These are phyloP conservation scores for Ptilodon capucinus DNA, from an alignment of 2,888 invertebrate genomes.

Conservation along the genomic window DNA sequence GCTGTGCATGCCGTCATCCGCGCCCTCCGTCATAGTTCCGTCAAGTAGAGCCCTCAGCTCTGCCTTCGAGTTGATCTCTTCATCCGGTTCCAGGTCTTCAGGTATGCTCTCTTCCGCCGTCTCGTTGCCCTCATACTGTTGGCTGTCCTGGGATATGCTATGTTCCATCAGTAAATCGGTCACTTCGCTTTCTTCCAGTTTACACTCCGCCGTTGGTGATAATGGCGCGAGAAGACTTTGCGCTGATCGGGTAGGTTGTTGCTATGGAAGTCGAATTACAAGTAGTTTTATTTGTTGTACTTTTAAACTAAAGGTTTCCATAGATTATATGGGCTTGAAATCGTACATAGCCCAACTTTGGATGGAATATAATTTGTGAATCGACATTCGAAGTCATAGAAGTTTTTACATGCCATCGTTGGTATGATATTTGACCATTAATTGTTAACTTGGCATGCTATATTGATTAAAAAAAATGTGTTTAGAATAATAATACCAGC, in stretches of 20 bases:
- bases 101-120: background rate
- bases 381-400: no score
- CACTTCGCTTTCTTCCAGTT: slow-evolving; percentile 16
- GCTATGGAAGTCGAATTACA: slow-evolving; percentile 1
- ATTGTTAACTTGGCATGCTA: no score
- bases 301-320: no score
- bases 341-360: no score
- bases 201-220: slow-evolving; percentile 29
- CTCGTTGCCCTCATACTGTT: slow-evolving; percentile 14
- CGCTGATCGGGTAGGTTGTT: slow-evolving; percentile 47
- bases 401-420: no score
- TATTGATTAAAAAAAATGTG: no score
- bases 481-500: no score
- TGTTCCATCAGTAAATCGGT: slow-evolving; percentile 25
- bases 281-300: no score
- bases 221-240: slow-evolving; percentile 68
- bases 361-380: no score
- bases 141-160: slow-evolving; percentile 8
- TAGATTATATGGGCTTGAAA: no score
- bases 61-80: slow-evolving; percentile 20
- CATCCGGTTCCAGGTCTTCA: background rate
- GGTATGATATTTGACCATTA: no score
- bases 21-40: slow-evolving; percentile 28
- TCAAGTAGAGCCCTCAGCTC: slow-evolving; percentile 41
- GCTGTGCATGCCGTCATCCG: slow-evolving; percentile 32